Conservation (phyloP, 2,888 invertebrate genomes). For the Argyra leucocephala region DNA sequence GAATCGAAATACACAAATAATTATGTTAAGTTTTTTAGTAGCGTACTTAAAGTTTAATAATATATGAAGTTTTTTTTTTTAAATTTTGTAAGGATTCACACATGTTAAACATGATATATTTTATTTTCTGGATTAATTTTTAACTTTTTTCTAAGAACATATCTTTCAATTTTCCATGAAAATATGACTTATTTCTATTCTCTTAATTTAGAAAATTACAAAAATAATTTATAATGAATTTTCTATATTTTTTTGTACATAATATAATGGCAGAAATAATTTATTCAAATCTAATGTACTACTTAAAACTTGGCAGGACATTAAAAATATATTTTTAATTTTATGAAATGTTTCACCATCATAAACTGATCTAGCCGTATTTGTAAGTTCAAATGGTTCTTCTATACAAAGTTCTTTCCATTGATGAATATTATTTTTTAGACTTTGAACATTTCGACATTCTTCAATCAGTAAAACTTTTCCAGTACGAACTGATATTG, state of each 20-base stretch:
- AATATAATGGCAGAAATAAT: neutral
- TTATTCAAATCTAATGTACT: neutral
- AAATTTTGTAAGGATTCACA: too few species aligned
- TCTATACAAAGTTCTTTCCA: constrained; percentile 84
- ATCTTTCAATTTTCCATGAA: neutral
- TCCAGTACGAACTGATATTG: constrained; percentile 72
- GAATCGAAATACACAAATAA: too few species aligned
- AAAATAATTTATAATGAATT: too few species aligned
- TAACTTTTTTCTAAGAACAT: neutral
- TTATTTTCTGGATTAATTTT: too few species aligned
- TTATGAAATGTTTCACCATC: constrained; percentile 43
- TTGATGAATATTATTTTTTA: constrained; percentile 66
- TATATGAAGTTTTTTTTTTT: too few species aligned
- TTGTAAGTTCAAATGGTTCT: constrained; percentile 83
- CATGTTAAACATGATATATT: too few species aligned
- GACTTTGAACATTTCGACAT: constrained; percentile 55
- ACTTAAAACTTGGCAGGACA: constrained; percentile 12
- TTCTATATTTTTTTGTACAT: neutral
- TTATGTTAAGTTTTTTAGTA: too few species aligned
- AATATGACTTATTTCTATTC: neutral
- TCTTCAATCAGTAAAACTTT: constrained; percentile 57
- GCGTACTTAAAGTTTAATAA: too few species aligned
- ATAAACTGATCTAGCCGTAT: constrained; percentile 84
- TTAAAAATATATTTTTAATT: constrained; percentile 21
- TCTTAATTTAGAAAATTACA: too few species aligned